phyloP scores from a whole-genome alignment of 2,888 invertebrate genomes.

The Aspidiotus rigidus region DNA sequence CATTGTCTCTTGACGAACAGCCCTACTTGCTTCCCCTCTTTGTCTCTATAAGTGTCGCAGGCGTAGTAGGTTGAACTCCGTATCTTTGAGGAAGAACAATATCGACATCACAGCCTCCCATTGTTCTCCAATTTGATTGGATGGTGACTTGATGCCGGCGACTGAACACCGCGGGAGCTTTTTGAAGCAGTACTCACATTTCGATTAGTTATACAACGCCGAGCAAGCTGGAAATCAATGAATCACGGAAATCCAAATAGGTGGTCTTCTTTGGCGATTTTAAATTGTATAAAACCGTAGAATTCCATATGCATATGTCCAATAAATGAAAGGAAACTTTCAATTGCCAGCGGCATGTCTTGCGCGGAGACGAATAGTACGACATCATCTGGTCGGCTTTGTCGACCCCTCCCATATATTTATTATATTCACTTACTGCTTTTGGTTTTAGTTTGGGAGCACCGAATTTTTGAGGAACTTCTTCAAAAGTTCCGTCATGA shows the following conservation, averaged over 20 bases:
- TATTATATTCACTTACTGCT: constrained; percentile 10
- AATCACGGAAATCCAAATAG: constrained; percentile 13
- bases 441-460: background rate
- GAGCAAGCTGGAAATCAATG: background rate
- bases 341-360: constrained; percentile 7
- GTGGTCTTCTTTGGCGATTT: background rate
- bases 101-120: constrained; percentile 7
- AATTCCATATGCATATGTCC: constrained; percentile 11
- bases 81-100: constrained; percentile 1
- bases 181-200: background rate
- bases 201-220: background rate
- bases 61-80: background rate
- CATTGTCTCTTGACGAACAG: background rate
- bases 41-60: background rate
- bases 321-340: constrained; percentile 10
- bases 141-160: background rate
- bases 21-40: background rate
- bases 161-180: background rate
- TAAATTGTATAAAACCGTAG: background rate
- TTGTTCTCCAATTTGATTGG: constrained; percentile 1
- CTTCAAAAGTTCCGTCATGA: background rate
- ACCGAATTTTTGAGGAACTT: constrained; percentile 3
- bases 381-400: constrained; percentile 7
- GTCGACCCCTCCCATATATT: constrained; percentile 9
- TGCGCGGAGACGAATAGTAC: constrained; percentile 11